Percentiles rank a stretch among this genome's conserved stretches.
phyloP scores from a whole-genome alignment of 1,140 invertebrate genomes.

The Drosophila parabipectinata region DNA sequence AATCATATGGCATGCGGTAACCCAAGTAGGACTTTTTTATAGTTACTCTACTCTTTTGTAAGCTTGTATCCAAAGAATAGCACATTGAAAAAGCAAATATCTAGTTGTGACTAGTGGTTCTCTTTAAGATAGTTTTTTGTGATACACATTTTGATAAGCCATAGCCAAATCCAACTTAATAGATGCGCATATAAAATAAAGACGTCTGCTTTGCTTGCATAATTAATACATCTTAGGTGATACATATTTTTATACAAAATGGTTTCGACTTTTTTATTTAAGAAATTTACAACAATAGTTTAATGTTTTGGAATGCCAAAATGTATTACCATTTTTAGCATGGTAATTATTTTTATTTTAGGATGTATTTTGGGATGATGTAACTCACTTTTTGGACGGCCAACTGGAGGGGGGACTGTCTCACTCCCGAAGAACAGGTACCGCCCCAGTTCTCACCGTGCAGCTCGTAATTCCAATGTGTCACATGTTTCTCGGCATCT shows the following conservation, averaged over 20 bases:
- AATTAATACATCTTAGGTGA: conserved; percentile 21
- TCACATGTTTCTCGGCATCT: conserved; percentile 26
- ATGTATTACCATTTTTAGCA: background rate
- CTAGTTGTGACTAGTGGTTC: too few species aligned
- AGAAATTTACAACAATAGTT: background rate
- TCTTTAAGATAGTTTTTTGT: background rate
- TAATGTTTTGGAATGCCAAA: background rate
- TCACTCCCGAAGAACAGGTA: conserved; percentile 30
- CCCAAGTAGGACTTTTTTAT: background rate
- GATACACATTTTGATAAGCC: background rate
- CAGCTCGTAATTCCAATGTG: conserved; percentile 46
- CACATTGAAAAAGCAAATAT: background rate
- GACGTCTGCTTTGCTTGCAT: conserved; percentile 6
- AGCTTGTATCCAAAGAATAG: background rate
- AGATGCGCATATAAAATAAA: conserved; percentile 27
- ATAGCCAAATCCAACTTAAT: conserved; percentile 2
- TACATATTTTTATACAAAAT: conserved; percentile 19
- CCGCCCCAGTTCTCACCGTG: conserved; percentile 38
- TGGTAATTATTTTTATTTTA: background rate
- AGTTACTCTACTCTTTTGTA: too few species aligned
- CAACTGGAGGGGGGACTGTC: conserved; percentile 55
- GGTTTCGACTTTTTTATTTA: background rate
- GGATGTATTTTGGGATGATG: background rate
- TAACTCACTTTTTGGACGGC: conserved; percentile 32
- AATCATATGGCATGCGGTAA: conserved; percentile 9